A percentile compares a stretch with the other conserved stretches of the same genome.
Evolutionary conservation across 2,888 invertebrate genomes (phyloP).

Genomic region (Marasmarcha lunaedactyla): DNA sequence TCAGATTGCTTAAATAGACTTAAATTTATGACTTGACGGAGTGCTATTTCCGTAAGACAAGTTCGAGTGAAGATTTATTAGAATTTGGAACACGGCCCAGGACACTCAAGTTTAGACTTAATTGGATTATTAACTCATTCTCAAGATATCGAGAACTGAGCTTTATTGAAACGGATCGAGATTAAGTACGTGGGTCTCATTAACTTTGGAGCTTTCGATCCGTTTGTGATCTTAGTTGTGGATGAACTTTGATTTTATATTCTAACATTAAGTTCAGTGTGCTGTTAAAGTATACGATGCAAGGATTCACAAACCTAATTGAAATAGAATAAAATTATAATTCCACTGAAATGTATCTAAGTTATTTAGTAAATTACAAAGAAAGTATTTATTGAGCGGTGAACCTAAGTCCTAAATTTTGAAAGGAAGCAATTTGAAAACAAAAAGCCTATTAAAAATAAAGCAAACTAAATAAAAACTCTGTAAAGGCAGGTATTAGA

Average conservation of each 20-base stretch:
- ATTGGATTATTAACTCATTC: constrained; percentile 61
- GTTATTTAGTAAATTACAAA: too few species aligned
- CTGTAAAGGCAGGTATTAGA: neutral
- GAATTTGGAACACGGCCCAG: constrained; percentile 60
- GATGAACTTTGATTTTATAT: too few species aligned
- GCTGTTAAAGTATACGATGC: too few species aligned
- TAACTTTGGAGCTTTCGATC: constrained; percentile 25
- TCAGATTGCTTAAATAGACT: constrained; percentile 64
- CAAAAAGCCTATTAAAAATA: too few species aligned
- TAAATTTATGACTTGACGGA: constrained; percentile 60
- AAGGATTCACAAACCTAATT: too few species aligned
- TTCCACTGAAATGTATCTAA: too few species aligned
- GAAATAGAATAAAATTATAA: too few species aligned
- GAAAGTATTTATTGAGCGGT: too few species aligned
- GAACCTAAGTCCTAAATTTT: too few species aligned
- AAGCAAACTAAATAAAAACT: too few species aligned
- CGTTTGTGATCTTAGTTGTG: neutral
- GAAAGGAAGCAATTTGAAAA: too few species aligned
- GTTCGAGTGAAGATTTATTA: constrained; percentile 59
- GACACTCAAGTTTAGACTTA: constrained; percentile 60
- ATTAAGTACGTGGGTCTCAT: constrained; percentile 17
- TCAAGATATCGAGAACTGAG: constrained; percentile 32
- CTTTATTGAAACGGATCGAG: constrained; percentile 31
- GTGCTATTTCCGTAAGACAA: constrained; percentile 66
- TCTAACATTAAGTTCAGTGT: too few species aligned